Percentiles rank a stretch among this genome's conserved stretches.
Conservation (phyloP, 1,140 invertebrate species). For the Thalassaphorura encarpata region DNA sequence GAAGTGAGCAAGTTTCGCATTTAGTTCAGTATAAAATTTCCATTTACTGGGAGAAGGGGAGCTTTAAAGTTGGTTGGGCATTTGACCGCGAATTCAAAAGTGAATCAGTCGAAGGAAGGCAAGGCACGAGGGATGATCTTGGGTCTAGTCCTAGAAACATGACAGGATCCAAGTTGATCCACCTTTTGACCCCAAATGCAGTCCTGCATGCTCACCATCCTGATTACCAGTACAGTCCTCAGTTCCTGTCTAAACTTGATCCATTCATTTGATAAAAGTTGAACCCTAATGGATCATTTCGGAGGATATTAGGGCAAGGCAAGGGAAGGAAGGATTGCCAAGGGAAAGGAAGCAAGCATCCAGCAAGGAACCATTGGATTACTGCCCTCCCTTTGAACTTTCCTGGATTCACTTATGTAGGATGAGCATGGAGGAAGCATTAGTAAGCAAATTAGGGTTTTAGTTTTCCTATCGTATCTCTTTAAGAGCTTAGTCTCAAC, state of each 20-base stretch:
- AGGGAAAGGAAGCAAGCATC: too few relatives aligned
- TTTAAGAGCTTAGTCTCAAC: too few relatives aligned
- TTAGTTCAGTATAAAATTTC: neutral
- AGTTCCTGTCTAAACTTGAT: neutral
- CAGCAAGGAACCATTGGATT: too few relatives aligned
- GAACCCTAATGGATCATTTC: neutral
- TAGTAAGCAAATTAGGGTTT: conserved; percentile 6
- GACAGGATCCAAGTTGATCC: neutral
- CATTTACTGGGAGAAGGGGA: neutral
- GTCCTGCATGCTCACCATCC: neutral
- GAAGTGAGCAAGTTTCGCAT: neutral
- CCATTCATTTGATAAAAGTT: conserved; percentile 6
- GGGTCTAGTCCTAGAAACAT: neutral
- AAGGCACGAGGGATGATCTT: neutral
- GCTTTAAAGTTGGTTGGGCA: neutral
- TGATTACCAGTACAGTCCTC: neutral
- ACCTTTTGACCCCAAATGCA: neutral
- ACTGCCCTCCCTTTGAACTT: conserved; percentile 1
- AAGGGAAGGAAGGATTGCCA: too few relatives aligned
- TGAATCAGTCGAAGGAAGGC: neutral
- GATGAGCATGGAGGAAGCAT: neutral
- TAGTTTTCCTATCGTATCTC: neutral
- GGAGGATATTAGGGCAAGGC: neutral
- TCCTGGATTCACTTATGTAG: conserved; percentile 1
- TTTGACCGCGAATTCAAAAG: neutral